A percentile compares a stretch with the other conserved stretches of the same genome.
These are phyloP conservation scores for Leucosticte australis DNA, from an alignment of 2,113 vertebrate species.

Conservation along the genomic window DNA sequence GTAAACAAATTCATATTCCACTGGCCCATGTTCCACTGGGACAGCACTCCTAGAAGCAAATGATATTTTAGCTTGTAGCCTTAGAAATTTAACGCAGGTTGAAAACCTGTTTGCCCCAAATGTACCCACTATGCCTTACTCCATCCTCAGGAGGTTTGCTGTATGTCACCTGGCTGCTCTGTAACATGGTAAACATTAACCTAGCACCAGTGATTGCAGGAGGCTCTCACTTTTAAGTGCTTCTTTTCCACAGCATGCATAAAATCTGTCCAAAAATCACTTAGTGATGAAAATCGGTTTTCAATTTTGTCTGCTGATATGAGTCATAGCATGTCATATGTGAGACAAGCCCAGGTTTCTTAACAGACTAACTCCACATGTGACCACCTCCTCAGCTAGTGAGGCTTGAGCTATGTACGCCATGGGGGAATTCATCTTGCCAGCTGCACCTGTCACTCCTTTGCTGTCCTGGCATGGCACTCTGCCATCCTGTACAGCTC, in stretches of 20 bases:
- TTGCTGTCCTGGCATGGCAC: background rate
- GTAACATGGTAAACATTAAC: background rate
- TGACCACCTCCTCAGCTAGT: background rate
- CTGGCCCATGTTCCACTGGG: background rate
- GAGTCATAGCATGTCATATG: background rate
- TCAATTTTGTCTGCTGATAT: background rate
- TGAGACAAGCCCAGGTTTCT: accelerated
- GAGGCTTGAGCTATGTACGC: background rate
- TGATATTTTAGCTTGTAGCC: background rate
- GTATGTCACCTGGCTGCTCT: background rate
- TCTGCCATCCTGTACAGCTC: background rate
- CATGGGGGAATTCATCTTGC: background rate
- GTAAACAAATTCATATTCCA: background rate
- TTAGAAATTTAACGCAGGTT: background rate
- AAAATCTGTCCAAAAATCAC: background rate
- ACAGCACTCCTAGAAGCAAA: background rate
- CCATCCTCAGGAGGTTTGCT: background rate
- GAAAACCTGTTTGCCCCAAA: background rate
- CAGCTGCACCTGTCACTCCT: background rate
- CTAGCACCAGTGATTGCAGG: background rate
- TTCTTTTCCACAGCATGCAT: background rate
- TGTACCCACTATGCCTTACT: background rate
- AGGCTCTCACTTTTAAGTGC: background rate
- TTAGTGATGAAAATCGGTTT: background rate
- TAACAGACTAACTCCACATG: background rate